Conservation (phyloP, 1,140 invertebrate species). For the Orchesella cincta region DNA sequence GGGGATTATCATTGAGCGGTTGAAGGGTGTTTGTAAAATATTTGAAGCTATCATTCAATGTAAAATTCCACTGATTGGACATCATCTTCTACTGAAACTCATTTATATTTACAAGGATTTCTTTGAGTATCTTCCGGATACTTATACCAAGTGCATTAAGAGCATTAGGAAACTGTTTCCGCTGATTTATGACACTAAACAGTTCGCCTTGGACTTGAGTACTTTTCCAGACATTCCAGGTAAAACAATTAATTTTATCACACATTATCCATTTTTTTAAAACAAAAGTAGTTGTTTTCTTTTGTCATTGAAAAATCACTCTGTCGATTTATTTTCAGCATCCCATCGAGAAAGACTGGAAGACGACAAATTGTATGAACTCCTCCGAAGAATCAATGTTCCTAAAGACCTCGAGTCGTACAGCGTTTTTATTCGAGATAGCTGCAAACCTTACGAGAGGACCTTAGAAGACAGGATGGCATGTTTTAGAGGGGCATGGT, state of each 20-base stretch:
- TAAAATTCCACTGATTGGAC: constrained; percentile 16
- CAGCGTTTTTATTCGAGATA: too few relatives aligned
- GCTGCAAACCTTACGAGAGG: too few relatives aligned
- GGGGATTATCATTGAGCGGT: not conserved
- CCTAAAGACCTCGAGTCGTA: not conserved
- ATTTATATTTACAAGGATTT: constrained; percentile 19
- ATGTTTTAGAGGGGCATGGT: too few relatives aligned
- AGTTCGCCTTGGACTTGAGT: too few relatives aligned
- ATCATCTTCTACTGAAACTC: constrained; percentile 1
- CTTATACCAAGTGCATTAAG: not conserved
- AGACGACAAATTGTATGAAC: not conserved
- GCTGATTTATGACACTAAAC: constrained; percentile 20
- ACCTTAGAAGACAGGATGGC: not conserved
- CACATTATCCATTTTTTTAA: too few relatives aligned
- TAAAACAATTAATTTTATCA: too few relatives aligned
- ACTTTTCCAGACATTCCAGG: too few relatives aligned
- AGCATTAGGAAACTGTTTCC: not conserved
- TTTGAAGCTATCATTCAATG: not conserved
- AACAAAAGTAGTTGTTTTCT: too few relatives aligned
- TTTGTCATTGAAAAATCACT: too few relatives aligned
- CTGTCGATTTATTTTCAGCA: not conserved
- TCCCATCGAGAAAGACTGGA: not conserved
- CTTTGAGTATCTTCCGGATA: constrained; percentile 27
- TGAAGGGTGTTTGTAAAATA: constrained; percentile 2
- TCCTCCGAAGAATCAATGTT: not conserved